A percentile compares a stretch with the other conserved stretches of the same genome.
These are phyloP conservation scores for Drosophila prostipennis DNA, from an alignment of 2,888 invertebrate species.

Conservation along the genomic window DNA sequence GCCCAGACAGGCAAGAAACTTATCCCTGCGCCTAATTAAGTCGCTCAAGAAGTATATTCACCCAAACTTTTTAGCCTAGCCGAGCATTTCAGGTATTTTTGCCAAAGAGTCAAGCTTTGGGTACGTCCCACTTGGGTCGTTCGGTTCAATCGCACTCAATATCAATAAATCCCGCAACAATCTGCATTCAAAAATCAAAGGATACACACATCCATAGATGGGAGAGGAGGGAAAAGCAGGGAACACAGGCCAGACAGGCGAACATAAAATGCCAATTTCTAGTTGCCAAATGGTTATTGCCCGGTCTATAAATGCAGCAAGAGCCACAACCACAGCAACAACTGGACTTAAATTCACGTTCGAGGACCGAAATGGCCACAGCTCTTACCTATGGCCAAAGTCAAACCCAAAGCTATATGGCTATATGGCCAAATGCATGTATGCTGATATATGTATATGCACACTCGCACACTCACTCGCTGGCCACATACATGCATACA, in stretches of 20 bases:
- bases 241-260: slow-evolving; percentile 54
- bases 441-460: slow-evolving; percentile 22
- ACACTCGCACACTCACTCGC: neutral
- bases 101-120: neutral
- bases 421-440: slow-evolving; percentile 17
- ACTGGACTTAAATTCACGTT: slow-evolving; percentile 57
- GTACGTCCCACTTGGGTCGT: slow-evolving; percentile 7
- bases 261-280: slow-evolving; percentile 80
- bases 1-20: slow-evolving; percentile 27
- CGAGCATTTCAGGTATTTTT: slow-evolving; percentile 9
- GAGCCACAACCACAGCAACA: slow-evolving; percentile 42
- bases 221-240: neutral
- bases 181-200: slow-evolving; percentile 78
- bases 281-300: slow-evolving; percentile 82
- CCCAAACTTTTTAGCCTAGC: slow-evolving; percentile 2
- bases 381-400: slow-evolving; percentile 50
- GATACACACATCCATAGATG: slow-evolving; percentile 47
- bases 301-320: slow-evolving; percentile 49
- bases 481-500: neutral
- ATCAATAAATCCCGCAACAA: slow-evolving; percentile 71
- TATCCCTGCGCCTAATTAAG: slow-evolving; percentile 60
- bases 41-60: slow-evolving; percentile 42
- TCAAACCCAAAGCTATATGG: slow-evolving; percentile 15
- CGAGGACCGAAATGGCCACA: slow-evolving; percentile 47
- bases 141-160: slow-evolving; percentile 62